phyloP scores from a whole-genome alignment of 2,797 vertebrate species.

The Pipistrellus pygmaeus region DNA sequence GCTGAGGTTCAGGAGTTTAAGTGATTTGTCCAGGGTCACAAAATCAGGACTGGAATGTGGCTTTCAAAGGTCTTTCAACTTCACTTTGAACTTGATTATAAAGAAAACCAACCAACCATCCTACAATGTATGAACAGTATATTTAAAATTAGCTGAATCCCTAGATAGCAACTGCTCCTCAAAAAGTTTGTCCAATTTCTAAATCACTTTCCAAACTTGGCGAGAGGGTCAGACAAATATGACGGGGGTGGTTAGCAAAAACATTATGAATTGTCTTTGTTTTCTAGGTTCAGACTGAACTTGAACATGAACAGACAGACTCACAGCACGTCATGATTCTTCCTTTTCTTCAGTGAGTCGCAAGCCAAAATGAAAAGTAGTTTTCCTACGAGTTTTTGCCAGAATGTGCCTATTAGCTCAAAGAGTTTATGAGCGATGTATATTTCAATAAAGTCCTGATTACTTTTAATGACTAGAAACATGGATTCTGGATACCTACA shows the following conservation, averaged over 20 bases:
- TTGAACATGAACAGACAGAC: neutral
- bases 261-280: neutral
- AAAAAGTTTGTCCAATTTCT: neutral
- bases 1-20: neutral
- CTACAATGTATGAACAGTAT: too few relatives aligned
- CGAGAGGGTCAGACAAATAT: neutral
- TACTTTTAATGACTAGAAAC: slow-evolving; percentile 72
- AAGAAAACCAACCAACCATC: neutral
- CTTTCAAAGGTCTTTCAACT: slow-evolving; percentile 10
- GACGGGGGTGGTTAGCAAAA: neutral
- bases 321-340: neutral
- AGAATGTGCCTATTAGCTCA: neutral
- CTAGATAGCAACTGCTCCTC: neutral
- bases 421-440: slow-evolving; percentile 53
- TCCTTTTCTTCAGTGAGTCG: neutral
- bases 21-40: neutral
- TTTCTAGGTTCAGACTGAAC: neutral
- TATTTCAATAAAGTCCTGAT: slow-evolving; percentile 41
- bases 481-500: slow-evolving; percentile 1
- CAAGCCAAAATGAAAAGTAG: neutral
- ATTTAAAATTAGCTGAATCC: neutral
- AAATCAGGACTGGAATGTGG: neutral
- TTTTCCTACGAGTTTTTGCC: neutral
- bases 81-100: neutral
- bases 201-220: slow-evolving; percentile 44